Evolutionary conservation across 2,797 vertebrate species (phyloP), one percentile per base, ranked within the genome.

Genomic region (Petrocephalus sullivani): DNA sequence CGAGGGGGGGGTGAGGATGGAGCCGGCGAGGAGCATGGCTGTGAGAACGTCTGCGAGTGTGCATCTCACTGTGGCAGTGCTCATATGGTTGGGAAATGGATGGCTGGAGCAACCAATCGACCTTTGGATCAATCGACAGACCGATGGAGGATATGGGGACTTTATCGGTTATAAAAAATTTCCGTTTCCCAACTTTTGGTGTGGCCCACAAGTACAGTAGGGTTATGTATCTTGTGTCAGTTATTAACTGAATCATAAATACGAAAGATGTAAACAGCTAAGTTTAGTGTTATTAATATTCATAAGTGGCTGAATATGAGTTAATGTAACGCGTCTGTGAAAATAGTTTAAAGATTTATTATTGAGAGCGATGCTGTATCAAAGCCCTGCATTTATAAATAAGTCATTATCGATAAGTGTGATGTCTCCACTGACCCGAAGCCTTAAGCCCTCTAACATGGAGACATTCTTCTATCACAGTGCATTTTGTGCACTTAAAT

Each of bases 361-460:
- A 93, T 93, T 95, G 91, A 95, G 95, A 95, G 94, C 90, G 90
- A 92, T 92, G 91, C 87, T 93, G 94, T 92, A 95, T 95, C 94
- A 95, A 94, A 95, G 92, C 87, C 87, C 85, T 87, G 57, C 54
- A 87, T 89, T 93, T 92, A 94, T 95, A 92, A 95, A 95, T 95
- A 93, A 95, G 86, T 94, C 89, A 95, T 92, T 86, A 91, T 91
- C 93, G 94, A 94, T 94, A 93, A 95, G 95, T 90, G 93, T 85
- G 90, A 93, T 86, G 91, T 87, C 60, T 67, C 75, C 83, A n/a
- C 91, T 61, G 64, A 89, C 88, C 90, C 92, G 90, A 88, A 90
- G 87, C 91, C 90, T 91, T 67, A 0, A 10, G 9, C 81, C 71
- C 83, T 88, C 85, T 83, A 71, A 81, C 88, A 86, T 21, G n/a